Evolutionary conservation across 2,797 vertebrate species (phyloP), one percentile per base, ranked within the genome.

Genomic region (Myotis pilosus): DNA sequence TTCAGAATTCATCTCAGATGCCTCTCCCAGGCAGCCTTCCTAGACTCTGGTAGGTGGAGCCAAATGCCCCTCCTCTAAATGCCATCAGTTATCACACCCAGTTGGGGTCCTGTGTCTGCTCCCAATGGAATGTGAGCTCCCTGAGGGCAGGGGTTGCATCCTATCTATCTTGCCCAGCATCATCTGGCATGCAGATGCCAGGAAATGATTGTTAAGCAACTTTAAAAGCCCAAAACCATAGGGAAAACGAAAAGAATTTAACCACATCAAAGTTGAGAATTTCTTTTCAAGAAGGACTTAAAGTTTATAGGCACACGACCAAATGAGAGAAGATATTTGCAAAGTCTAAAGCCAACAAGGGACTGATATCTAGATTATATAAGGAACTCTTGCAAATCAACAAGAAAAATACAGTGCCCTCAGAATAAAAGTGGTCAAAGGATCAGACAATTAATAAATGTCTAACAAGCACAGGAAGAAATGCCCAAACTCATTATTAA

Each of bases 251-350:
- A 60, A 30, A 68, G 36, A 94, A 72, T 60, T 22, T 64, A 38
- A 49, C 9, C 33, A 81, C 15, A 81, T n/a, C 60, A 60, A 84
- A 89, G 92, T 36, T 53, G 57, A 92, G 79, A 97, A 86, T 30
- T 86, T 79, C 53, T n/a, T 5, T 66, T 89, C 25, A 33, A 57
- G 20, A 90, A 81, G 16, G 64, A 82, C 64, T 74, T 71, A 20
- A 38, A 47, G 30, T 79, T 55, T 69, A 78, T 9, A 92, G 60
- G 62, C 22, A 80, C 84, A 15, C 23, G 66, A 23, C 49, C 15
- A n/a, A 78, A 85, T 1, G 9, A 51, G 28, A 85, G 66, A 90
- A 19, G 80, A 17, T 11, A 36, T 38, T 38, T 80, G 10, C n/a
- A 80, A 89, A 86, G 68, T 36, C 66, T 53, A 55, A 81, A 66